These are phyloP conservation scores for Polydrusus tereticollis DNA, from an alignment of 2,888 invertebrate species.

Conservation along the genomic window DNA sequence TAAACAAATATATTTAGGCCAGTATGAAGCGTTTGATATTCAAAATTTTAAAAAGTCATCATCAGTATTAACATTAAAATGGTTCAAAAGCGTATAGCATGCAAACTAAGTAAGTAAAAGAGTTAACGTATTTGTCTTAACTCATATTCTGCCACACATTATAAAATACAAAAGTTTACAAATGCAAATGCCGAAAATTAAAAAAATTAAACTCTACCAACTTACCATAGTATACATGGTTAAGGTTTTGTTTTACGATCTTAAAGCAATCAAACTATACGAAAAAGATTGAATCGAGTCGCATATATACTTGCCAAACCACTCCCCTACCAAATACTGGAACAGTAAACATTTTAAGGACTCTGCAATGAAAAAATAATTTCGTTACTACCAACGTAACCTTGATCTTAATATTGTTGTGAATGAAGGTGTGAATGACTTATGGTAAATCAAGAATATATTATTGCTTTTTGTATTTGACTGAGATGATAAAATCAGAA, in stretches of 20 bases:
- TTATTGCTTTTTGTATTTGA: neutral
- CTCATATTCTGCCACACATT: too few species aligned
- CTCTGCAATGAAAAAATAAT: neutral
- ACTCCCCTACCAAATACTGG: neutral
- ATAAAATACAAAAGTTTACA: neutral
- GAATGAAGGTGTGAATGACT: neutral
- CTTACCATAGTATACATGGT: slow-evolving; percentile 7
- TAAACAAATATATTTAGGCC: too few species aligned
- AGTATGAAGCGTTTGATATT: too few species aligned
- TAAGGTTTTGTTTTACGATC: neutral
- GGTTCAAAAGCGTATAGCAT: too few species aligned
- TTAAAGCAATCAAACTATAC: neutral
- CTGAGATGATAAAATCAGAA: too few species aligned
- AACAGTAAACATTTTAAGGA: neutral
- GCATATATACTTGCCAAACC: neutral
- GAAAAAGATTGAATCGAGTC: neutral
- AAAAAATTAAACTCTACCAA: neutral
- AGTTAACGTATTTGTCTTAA: too few species aligned
- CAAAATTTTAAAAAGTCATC: too few species aligned
- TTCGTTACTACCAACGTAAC: neutral
- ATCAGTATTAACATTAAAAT: too few species aligned
- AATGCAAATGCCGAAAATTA: neutral
- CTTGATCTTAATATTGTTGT: neutral
- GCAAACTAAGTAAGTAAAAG: too few species aligned
- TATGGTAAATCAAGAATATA: neutral